Evolutionary conservation across 2,113 vertebrate species (phyloP).

Genomic region (Dinomys branickii): DNA sequence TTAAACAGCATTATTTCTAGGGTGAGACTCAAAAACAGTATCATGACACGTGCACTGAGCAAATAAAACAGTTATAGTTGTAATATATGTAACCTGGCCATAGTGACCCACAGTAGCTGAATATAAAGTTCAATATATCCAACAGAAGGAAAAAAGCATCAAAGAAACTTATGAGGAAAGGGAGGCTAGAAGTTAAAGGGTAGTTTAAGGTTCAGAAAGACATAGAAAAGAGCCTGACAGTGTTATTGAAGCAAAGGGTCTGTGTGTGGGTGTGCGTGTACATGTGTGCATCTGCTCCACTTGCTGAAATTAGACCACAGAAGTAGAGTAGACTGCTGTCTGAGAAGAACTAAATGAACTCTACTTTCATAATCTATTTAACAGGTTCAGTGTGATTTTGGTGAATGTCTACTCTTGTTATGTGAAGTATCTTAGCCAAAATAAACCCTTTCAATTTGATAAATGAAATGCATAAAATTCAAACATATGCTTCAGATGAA

Average conservation of each 20-base stretch:
- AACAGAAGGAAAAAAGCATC: background rate
- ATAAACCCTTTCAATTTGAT: background rate
- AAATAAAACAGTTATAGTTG: background rate
- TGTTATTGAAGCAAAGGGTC: background rate
- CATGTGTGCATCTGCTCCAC: background rate
- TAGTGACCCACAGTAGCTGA: background rate
- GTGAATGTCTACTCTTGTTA: background rate
- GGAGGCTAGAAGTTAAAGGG: background rate
- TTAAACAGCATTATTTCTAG: background rate
- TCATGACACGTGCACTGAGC: background rate
- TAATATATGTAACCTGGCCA: background rate
- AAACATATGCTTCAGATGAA: background rate
- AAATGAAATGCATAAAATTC: slow-evolving; percentile 53
- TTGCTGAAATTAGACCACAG: background rate
- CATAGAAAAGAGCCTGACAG: background rate
- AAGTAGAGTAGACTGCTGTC: background rate
- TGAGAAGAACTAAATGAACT: slow-evolving; percentile 1
- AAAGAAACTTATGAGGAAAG: slow-evolving; percentile 5
- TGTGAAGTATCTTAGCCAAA: background rate
- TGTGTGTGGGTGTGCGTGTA: too few species aligned
- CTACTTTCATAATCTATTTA: background rate
- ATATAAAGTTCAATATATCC: background rate
- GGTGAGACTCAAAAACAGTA: slow-evolving; percentile 24
- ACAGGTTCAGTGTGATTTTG: background rate
- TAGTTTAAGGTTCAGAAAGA: background rate